Base-by-base conservation (phyloP, 2,113 vertebrate genomes). In the Miniopterus natalensis region DNA sequence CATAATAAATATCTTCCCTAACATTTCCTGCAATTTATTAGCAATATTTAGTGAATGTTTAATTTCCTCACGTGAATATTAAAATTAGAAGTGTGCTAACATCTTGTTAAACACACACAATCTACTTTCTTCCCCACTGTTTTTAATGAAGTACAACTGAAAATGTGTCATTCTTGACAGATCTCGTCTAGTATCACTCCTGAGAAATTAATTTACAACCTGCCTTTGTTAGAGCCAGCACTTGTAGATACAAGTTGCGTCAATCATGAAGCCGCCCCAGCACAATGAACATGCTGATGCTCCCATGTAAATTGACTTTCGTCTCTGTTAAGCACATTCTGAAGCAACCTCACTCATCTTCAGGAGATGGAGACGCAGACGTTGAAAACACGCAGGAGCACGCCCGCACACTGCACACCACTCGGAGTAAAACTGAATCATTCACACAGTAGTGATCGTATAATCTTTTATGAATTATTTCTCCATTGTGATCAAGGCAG, bases 321-420 rank as follows among this genome's bases (percentile, higher is more conserved):
- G 95, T 97, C 80, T 95, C 87, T 53, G 88, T 88, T 97, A 96
- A 94, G 40, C 77, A 95, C 91, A 96, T 92, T 92, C 95, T 92
- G 87, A 95, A 94, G 71, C 90, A 96, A 90, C 96, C 92, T 96
- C 94, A 98, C 94, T 95, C 93, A 95, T 96, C 93, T 96, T 70
- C 70, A 85, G 40, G 95, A 57, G 78, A 29, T 88, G 2, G 57
- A 93, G 61, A 78, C 7, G 40, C 53, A 25, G 92, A 90, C 95
- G 81, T 1, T 81, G 57, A 88, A 98, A 97, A 97, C 1, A 2
- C 0, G 45, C 83, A n/a, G 4, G 17, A 45, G 13, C 36, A 14
- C 20, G 66, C 81, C 92, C 84, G 79, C 1, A 63, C 36, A 68
- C 13, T 6, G 17, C 51, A 86, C 1, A 75, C 57, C 29, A 18